Conservation (phyloP, 1,140 invertebrate species). For the Drosophila paulistorum region DNA sequence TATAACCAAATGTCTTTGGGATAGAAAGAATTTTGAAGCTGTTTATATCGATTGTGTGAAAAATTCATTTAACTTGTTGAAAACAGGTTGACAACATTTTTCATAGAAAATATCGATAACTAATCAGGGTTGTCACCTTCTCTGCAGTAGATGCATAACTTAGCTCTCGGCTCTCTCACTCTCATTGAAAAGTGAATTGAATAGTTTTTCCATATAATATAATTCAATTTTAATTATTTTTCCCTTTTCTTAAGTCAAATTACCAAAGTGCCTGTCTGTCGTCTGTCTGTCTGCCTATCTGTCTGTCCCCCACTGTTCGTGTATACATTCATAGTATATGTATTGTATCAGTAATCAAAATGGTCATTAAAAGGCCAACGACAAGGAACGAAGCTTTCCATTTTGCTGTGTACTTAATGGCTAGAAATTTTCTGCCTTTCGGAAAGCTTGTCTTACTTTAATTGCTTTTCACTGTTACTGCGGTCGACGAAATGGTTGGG, state of each 20-base stretch:
- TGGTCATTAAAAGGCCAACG: constrained; percentile 7
- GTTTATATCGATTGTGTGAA: background rate
- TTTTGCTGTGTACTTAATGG: constrained; percentile 10
- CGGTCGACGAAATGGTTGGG: constrained; percentile 43
- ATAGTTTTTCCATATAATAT: background rate
- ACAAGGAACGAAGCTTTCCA: background rate
- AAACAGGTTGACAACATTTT: too few relatives aligned
- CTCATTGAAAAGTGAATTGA: too few relatives aligned
- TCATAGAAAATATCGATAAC: too few relatives aligned
- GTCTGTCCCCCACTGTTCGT: constrained; percentile 23
- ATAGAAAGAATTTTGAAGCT: background rate
- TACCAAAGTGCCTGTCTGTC: background rate
- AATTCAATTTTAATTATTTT: background rate
- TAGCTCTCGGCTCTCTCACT: too few relatives aligned
- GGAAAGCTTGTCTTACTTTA: constrained; percentile 60
- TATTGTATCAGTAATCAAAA: constrained; percentile 21
- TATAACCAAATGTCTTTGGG: background rate
- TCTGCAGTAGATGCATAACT: too few relatives aligned
- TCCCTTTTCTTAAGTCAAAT: background rate
- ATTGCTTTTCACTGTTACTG: constrained; percentile 73
- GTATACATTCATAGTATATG: background rate
- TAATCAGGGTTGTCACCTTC: too few relatives aligned
- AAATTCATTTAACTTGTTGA: background rate
- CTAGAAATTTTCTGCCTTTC: constrained; percentile 25
- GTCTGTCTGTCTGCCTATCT: background rate